These are phyloP conservation scores for Odocoileus virginianus DNA, from an alignment of 2,113 vertebrate genomes.

Conservation along the genomic window DNA sequence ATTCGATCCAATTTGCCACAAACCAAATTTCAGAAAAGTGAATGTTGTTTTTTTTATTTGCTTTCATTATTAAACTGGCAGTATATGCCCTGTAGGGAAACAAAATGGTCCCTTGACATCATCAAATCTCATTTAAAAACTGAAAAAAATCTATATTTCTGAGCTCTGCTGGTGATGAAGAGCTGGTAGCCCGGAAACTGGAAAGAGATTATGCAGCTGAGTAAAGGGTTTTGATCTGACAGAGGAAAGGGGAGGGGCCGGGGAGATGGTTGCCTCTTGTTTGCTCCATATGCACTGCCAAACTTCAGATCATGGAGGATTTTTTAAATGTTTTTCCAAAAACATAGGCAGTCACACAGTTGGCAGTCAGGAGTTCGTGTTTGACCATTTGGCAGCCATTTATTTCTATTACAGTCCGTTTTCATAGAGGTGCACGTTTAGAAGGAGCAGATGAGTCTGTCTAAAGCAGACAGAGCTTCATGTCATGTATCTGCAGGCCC, in stretches of 20 bases:
- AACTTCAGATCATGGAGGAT: background rate
- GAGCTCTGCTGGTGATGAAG: background rate
- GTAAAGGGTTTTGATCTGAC: background rate
- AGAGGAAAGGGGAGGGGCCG: background rate
- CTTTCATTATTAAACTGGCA: background rate
- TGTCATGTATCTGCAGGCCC: background rate
- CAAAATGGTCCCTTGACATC: background rate
- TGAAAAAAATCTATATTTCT: background rate
- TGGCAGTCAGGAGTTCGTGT: background rate
- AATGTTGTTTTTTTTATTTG: background rate
- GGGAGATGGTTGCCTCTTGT: background rate
- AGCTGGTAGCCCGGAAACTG: background rate
- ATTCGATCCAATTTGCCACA: background rate
- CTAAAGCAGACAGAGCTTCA: background rate
- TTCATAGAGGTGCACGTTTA: background rate
- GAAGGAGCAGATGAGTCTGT: background rate
- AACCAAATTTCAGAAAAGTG: background rate
- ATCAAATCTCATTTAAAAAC: slow-evolving; percentile 24
- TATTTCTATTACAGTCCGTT: background rate
- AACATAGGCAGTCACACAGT: background rate
- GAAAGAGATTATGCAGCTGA: background rate
- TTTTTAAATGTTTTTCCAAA: background rate
- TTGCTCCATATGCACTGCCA: background rate
- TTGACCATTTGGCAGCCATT: background rate
- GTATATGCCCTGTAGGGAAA: background rate